Evolutionary conservation across 2,797 vertebrate genomes (phyloP), one percentile per base, ranked within the genome.

Genomic region (Gallinago nigripennis): DNA sequence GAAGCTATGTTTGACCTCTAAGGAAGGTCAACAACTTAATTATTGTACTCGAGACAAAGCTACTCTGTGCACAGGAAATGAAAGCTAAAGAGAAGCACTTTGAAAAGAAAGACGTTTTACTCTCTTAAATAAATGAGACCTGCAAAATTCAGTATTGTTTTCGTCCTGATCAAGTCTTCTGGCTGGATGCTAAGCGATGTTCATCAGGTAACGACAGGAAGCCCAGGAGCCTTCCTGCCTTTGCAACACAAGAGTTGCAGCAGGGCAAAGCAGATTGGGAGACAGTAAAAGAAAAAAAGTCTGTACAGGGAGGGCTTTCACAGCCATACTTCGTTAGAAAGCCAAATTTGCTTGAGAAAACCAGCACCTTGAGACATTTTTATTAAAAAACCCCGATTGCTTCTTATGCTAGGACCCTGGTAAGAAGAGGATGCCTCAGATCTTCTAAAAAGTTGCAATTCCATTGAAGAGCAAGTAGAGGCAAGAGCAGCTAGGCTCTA

Each of bases 31-130:
- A 97, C 94, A 95, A 96, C 97, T 98, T 97, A 97, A 98, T 98
- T 97, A 97, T 97, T 97, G 95, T 97, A 96, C 96, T 96, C 87
- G 70, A 96, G 96, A 98, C 97, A 98, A 98, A 97, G 96, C 96
- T 97, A 95, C 82, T 79, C 87, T 96, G 92, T 97, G 94, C 95
- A 97, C 92, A 97, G 97, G 97, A 97, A 98, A 98, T 96, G 96
- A 97, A 97, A 97, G 94, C 92, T 94, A 95, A 95, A 95, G 86
- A 95, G 90, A 96, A 96, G 91, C 94, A 93, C 94, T 95, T 97
- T 87, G 90, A 95, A 95, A 97, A 97, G 92, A 97, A 92, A 96
- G 96, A 93, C 39, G 1, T 76, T 95, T 96, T 81, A 64, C 95
- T 90, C 84, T 95, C 92, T 95, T 93, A 96, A 95, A 96, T 96